Evolutionary conservation across 2,797 vertebrate species (phyloP).

Genomic region (Bradypus variegatus): DNA sequence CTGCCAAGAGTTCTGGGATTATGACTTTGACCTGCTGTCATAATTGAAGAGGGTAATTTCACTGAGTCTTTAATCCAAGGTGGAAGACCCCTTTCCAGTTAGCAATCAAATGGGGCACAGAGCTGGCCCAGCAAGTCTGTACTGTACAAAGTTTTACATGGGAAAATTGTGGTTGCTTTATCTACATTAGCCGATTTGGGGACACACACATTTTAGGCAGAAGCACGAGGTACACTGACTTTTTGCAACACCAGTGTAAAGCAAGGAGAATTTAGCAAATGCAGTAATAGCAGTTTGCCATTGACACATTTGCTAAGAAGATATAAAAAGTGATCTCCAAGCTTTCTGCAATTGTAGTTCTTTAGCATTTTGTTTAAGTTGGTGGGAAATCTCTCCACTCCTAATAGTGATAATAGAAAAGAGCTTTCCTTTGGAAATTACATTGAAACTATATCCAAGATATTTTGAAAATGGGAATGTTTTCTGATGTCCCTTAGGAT

Average conservation of each 20-base stretch:
- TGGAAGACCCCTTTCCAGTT: background rate
- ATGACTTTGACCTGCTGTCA: background rate
- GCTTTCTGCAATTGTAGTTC: background rate
- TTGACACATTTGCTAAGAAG: background rate
- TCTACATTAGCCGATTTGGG: too few relatives aligned
- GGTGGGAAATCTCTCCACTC: background rate
- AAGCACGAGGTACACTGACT: rapidly evolving
- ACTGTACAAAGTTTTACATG: background rate
- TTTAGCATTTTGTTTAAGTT: background rate
- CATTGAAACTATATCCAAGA: background rate
- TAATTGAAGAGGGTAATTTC: background rate
- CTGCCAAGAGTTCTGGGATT: background rate
- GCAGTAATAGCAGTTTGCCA: background rate
- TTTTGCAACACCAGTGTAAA: background rate
- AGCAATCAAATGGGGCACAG: background rate
- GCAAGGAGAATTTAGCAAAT: background rate
- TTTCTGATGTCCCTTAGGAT: background rate
- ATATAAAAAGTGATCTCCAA: background rate
- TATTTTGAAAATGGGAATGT: background rate
- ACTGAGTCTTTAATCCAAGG: background rate
- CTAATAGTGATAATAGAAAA: background rate
- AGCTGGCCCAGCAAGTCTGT: background rate
- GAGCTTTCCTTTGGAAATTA: background rate
- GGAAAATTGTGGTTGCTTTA: background rate
- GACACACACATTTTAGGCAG: background rate